Evolutionary conservation across 2,113 vertebrate genomes (phyloP).

Genomic region (Cardinalis cardinalis): DNA sequence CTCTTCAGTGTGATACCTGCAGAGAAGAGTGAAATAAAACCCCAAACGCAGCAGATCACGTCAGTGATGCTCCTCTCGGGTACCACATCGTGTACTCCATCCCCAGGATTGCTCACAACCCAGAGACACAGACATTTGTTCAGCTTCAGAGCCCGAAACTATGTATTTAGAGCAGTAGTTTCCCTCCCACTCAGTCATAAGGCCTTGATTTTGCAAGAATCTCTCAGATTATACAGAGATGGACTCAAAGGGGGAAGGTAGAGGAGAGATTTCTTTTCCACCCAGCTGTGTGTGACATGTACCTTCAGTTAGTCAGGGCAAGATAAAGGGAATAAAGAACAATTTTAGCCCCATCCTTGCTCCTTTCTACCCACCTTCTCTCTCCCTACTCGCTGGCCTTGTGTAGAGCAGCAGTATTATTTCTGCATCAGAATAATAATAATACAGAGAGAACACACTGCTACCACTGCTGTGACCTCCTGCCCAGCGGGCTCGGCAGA

Average conservation of each 20-base stretch:
- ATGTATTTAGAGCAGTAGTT: not conserved
- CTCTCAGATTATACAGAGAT: not conserved
- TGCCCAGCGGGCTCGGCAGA: not conserved
- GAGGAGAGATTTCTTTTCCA: not conserved
- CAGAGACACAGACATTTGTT: not conserved
- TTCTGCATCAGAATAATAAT: slow-evolving; percentile 46
- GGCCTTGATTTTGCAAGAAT: not conserved
- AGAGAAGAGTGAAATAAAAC: not conserved
- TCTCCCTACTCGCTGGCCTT: not conserved
- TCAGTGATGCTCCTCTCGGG: not conserved
- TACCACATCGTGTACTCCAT: not conserved
- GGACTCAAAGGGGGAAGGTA: not conserved
- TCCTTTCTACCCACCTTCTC: not conserved
- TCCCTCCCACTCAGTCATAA: not conserved
- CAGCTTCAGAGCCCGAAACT: not conserved
- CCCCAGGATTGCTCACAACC: not conserved
- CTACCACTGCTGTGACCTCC: slow-evolving; percentile 13
- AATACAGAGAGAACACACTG: not conserved
- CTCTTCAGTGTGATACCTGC: not conserved
- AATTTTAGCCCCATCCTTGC: not conserved
- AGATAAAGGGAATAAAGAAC: not conserved
- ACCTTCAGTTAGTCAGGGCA: not conserved
- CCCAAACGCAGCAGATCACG: not conserved
- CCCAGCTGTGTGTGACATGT: not conserved
- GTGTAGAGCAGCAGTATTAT: slow-evolving; percentile 6